phyloP scores from a whole-genome alignment of 2,797 vertebrate species.

The Fundulus diaphanus region DNA sequence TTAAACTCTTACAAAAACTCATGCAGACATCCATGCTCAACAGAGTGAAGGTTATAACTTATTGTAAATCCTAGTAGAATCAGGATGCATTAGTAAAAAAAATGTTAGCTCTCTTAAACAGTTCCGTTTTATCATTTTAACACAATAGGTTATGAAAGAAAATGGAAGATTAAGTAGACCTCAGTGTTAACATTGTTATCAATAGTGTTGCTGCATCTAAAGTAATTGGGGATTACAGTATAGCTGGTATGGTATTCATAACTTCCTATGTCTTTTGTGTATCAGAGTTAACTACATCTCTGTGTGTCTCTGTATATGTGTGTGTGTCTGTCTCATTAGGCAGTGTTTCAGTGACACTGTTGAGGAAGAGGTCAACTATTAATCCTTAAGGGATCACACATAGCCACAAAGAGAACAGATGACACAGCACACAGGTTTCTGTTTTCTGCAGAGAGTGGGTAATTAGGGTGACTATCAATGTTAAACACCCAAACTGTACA shows the following conservation, averaged over 20 bases:
- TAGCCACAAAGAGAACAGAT: conserved; percentile 60
- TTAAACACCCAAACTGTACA: conserved; percentile 52
- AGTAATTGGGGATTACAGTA: conserved; percentile 49
- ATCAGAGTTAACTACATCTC: conserved; percentile 1
- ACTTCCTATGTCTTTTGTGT: conserved; percentile 26
- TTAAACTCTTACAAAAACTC: not conserved
- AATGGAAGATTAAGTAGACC: conserved; percentile 10
- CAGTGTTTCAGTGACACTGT: conserved; percentile 45
- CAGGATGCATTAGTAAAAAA: not conserved
- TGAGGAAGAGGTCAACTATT: conserved; percentile 51
- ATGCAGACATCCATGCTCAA: not conserved
- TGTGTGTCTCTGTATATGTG: not conserved
- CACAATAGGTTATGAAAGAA: conserved; percentile 10
- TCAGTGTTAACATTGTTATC: conserved; percentile 33
- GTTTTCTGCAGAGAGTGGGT: conserved; percentile 53
- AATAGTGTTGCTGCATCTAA: conserved; percentile 22
- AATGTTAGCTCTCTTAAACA: not conserved
- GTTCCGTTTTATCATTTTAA: not conserved
- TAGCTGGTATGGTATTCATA: conserved; percentile 53
- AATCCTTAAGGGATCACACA: conserved; percentile 55
- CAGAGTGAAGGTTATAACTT: not conserved
- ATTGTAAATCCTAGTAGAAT: not conserved
- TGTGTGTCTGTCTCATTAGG: conserved; percentile 64
- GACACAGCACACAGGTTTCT: conserved; percentile 60
- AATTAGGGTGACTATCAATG: conserved; percentile 67